Evolutionary conservation across 2,797 vertebrate species (phyloP).

Genomic region (Euthynnus affinis): DNA sequence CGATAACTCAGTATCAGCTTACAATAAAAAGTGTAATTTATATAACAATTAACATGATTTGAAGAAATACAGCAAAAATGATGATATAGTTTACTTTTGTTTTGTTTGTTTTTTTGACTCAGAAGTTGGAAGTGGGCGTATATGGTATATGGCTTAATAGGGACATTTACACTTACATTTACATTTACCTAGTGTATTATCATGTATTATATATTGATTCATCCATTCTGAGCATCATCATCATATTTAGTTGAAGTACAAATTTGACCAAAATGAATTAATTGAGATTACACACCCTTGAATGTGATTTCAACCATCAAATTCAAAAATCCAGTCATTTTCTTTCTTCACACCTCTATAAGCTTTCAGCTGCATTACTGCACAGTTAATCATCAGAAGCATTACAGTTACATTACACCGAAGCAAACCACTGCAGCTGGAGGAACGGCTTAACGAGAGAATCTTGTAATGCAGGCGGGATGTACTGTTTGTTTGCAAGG

Average conservation of each 20-base stretch:
- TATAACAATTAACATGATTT: too few relatives aligned
- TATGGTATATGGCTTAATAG: too few relatives aligned
- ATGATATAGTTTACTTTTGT: too few relatives aligned
- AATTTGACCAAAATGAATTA: background rate
- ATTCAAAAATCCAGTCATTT: background rate
- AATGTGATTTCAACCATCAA: background rate
- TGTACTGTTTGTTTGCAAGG: constrained; percentile 29
- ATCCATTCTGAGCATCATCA: background rate
- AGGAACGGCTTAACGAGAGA: constrained; percentile 13
- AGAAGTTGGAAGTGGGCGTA: too few relatives aligned
- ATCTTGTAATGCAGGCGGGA: constrained; percentile 46
- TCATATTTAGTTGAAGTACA: background rate
- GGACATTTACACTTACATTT: too few relatives aligned
- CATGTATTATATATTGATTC: background rate
- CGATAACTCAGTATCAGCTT: too few relatives aligned
- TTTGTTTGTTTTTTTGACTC: too few relatives aligned
- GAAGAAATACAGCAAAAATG: too few relatives aligned
- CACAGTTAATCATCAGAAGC: background rate
- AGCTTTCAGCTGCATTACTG: background rate
- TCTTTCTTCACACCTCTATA: background rate
- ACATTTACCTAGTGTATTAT: background rate
- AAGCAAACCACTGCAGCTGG: constrained; percentile 15
- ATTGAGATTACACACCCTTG: background rate
- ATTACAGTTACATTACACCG: constrained; percentile 2
- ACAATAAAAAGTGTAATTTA: too few relatives aligned